Conservation (phyloP, 2,888 invertebrate species). For the Tillus elongatus region DNA sequence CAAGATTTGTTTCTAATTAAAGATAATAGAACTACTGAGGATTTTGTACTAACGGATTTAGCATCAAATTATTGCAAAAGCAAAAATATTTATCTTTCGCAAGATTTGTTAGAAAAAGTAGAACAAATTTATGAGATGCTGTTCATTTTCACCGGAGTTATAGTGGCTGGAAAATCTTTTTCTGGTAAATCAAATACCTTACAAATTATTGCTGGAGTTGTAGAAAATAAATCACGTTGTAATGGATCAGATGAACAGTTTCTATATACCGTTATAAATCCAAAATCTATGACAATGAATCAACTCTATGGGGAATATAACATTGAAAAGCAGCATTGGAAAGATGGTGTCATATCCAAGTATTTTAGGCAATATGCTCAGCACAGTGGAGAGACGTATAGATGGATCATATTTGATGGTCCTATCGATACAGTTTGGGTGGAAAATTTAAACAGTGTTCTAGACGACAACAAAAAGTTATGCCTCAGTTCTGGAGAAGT, state of each 20-base stretch:
- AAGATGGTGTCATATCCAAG: slow-evolving; percentile 71
- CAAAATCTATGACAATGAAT: slow-evolving; percentile 78
- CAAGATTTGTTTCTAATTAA: slow-evolving; percentile 80
- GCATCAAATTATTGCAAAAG: slow-evolving; percentile 45
- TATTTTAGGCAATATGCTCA: slow-evolving; percentile 64
- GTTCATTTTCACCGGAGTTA: slow-evolving; percentile 63
- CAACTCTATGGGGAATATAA: slow-evolving; percentile 82
- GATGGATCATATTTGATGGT: slow-evolving; percentile 86
- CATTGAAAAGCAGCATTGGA: slow-evolving; percentile 72
- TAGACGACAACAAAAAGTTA: slow-evolving; percentile 72
- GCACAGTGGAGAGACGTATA: slow-evolving; percentile 58
- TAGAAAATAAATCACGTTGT: neutral
- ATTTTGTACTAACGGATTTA: slow-evolving; percentile 5
- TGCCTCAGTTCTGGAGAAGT: slow-evolving; percentile 76
- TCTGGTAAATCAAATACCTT: slow-evolving; percentile 72
- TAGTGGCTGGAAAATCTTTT: slow-evolving; percentile 73
- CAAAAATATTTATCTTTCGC: slow-evolving; percentile 61
- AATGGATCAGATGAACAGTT: neutral
- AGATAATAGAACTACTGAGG: slow-evolving; percentile 45
- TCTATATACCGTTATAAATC: slow-evolving; percentile 71
- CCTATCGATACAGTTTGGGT: slow-evolving; percentile 80
- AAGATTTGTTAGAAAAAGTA: slow-evolving; percentile 65
- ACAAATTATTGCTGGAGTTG: slow-evolving; percentile 45
- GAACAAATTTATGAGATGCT: slow-evolving; percentile 67
- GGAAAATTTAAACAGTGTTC: slow-evolving; percentile 72